Base-by-base conservation (phyloP, 2,113 vertebrate species). In the Nerophis lumbriciformis region DNA sequence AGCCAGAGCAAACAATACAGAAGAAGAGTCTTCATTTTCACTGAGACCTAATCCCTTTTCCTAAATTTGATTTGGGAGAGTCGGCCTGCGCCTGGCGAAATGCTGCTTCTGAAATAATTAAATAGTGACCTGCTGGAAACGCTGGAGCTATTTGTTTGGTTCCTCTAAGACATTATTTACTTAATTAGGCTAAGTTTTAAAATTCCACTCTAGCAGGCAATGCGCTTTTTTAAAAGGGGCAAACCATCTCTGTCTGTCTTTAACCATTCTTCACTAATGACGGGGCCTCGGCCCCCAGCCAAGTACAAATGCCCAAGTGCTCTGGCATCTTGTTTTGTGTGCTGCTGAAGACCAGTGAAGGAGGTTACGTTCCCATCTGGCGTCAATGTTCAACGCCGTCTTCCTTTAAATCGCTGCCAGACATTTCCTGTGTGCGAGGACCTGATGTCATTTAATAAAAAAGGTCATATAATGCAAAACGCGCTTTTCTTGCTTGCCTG, bases 121-220 rank as follows among this genome's bases (percentile, higher is more conserved):
- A 75, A 82, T 76, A 69, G 49, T 56, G 76, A 73, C 77, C 71
- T 66, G 63, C 19, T 69, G 65, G 66, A 53, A 72, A 62, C 50
- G 52, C 64, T 68, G 66, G 65, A 71, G 61, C 55, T 65, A 68
- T 63, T 77, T 82, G 59, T 68, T 80, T 47, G 74, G 48, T 57
- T 75, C 69, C 67, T 66, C 21, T 35, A 52, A 75, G 72, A 76
- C 67, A 67, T 79, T 70, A 78, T 85, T 73, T 72, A 19, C 54
- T 71, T 78, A 78, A 83, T 83, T 81, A 81, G 61, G 35, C 55
- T 64, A 69, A 58, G 72, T 72, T 79, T 74, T 75, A 45, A 79
- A 73, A 79, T 75, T 66, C 61, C 68, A 61, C 48, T 59, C 35
- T 51, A 38, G 63, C 36, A 44, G 12, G 14, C 78, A 28, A 63